Conservation (phyloP, 1,140 invertebrate species). For the Saccostrea glomerata region DNA sequence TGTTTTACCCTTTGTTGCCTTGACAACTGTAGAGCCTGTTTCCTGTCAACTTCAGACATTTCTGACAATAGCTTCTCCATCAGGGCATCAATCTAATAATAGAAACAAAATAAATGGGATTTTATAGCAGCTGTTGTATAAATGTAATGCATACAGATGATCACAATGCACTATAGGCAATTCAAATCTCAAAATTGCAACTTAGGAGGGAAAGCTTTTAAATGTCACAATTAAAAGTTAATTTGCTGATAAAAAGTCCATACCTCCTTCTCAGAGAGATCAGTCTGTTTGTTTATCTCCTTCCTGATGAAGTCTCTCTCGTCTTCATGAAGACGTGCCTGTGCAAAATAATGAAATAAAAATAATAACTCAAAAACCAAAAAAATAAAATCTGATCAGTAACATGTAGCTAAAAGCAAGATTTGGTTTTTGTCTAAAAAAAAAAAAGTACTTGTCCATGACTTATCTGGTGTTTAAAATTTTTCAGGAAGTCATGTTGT, state of each 20-base stretch:
- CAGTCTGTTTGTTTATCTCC: slow-evolving; percentile 66
- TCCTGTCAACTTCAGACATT: slow-evolving; percentile 68
- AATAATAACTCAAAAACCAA: too few species aligned
- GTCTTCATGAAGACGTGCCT: slow-evolving; percentile 65
- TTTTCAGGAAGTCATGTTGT: background rate
- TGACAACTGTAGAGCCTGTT: slow-evolving; percentile 64
- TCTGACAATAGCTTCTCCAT: slow-evolving; percentile 68
- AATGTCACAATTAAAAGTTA: too few species aligned
- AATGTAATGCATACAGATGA: too few species aligned
- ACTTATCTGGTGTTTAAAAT: background rate
- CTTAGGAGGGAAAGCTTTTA: too few species aligned
- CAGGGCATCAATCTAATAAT: slow-evolving; percentile 65
- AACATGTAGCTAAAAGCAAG: too few species aligned
- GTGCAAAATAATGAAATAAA: too few species aligned
- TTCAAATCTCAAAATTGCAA: too few species aligned
- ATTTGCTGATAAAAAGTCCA: background rate
- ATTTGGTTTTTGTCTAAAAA: background rate
- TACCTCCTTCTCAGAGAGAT: slow-evolving; percentile 69
- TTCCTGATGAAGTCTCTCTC: slow-evolving; percentile 63
- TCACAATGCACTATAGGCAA: too few species aligned
- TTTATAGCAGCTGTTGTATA: too few species aligned
- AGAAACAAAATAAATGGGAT: too few species aligned
- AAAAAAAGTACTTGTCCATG: background rate
- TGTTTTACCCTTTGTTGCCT: slow-evolving; percentile 69
- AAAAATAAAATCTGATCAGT: too few species aligned